phyloP scores from a whole-genome alignment of 1,140 invertebrate genomes.

The Cherax destructor region DNA sequence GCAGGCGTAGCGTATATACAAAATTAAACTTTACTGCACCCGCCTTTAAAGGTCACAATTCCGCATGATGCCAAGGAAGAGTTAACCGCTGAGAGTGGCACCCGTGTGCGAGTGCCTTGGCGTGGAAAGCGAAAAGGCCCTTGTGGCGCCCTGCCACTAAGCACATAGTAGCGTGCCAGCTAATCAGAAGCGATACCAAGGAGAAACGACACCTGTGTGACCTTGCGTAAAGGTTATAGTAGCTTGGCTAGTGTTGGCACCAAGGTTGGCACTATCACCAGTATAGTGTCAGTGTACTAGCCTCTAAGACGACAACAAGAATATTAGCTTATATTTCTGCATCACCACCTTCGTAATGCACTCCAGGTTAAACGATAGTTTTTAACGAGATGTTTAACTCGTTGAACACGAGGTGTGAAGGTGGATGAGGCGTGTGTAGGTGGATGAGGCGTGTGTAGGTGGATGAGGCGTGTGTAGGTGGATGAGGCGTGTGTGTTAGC shows the following conservation, averaged over 20 bases:
- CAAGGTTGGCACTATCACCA: slow-evolving; percentile 48
- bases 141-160: not conserved
- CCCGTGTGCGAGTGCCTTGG: not conserved
- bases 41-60: not conserved
- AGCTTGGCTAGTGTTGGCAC: not conserved
- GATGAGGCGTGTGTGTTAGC: not conserved
- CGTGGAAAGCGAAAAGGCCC: not conserved
- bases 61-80: not conserved
- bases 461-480: too few relatives aligned
- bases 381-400: too few relatives aligned
- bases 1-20: not conserved
- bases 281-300: slow-evolving; percentile 44
- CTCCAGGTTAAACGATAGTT: too few relatives aligned
- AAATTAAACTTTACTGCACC: not conserved
- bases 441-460: too few relatives aligned
- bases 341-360: too few relatives aligned
- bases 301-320: not conserved
- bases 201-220: slow-evolving; percentile 29
- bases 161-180: slow-evolving; percentile 2
- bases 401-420: too few relatives aligned
- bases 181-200: slow-evolving; percentile 1
- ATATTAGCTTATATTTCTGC: too few relatives aligned
- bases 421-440: too few relatives aligned
- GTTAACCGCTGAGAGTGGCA: not conserved
- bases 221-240: slow-evolving; percentile 38